Percentiles rank a stretch among this genome's conserved stretches.
phyloP scores from a whole-genome alignment of 2,797 vertebrate genomes.

The Mormyrops attenuatus region DNA sequence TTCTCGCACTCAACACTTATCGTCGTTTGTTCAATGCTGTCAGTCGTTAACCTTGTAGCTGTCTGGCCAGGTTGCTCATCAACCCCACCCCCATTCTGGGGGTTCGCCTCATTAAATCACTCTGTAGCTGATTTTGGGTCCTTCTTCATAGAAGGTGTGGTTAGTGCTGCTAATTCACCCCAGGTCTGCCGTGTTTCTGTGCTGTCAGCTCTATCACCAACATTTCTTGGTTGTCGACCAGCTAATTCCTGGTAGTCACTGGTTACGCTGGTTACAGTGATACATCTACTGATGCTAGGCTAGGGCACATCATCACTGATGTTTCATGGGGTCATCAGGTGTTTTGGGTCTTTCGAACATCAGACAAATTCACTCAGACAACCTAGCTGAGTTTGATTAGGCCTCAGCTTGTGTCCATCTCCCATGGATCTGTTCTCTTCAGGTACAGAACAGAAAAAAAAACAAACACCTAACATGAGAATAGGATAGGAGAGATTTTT shows the following conservation, averaged over 20 bases:
- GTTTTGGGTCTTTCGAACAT: not conserved
- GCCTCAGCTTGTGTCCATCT: not conserved
- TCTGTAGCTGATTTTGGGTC: not conserved
- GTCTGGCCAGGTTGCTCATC: too few species aligned
- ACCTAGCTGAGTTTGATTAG: not conserved
- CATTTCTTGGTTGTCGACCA: not conserved
- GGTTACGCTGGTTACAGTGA: not conserved
- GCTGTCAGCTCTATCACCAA: not conserved
- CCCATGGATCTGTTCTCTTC: not conserved
- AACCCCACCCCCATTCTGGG: not conserved
- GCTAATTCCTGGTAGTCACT: not conserved
- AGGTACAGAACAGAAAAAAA: not conserved
- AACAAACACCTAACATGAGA: not conserved
- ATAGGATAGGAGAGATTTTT: not conserved
- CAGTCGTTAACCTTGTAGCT: too few species aligned
- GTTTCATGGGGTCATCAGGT: not conserved
- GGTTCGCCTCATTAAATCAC: not conserved
- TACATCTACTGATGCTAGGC: not conserved
- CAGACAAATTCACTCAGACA: not conserved
- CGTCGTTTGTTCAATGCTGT: not conserved
- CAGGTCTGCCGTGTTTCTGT: not conserved
- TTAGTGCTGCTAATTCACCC: not conserved
- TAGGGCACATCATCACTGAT: not conserved
- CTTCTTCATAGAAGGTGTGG: not conserved
- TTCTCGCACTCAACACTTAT: not conserved